Evolutionary conservation across 2,888 invertebrate species (phyloP), one percentile per base, ranked within the genome.

Genomic region (Ommatoiulus sabulosus): DNA sequence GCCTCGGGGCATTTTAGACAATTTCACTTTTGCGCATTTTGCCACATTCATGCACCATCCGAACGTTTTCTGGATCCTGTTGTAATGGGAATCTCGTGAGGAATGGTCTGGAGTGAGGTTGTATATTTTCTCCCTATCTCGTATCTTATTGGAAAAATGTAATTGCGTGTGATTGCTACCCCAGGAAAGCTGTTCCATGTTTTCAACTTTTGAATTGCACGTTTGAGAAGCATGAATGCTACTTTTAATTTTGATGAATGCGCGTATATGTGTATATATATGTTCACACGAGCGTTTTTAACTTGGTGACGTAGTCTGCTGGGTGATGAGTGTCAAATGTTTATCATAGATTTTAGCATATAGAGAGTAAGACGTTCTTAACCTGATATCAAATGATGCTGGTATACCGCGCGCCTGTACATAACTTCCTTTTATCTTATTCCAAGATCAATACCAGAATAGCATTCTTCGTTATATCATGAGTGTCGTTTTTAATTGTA

Each of bases 401-500:
- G 24, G 72, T 72, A 72, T 72, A 72, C 72, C 72, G 20, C 72
- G 80, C 80, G 80, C 80, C 35, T 80, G 80, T 80, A 80, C 12
- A 80, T 80, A 80, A 80, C 80, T 80, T 80, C 12, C 15, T 80
- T 52, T 80, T 80, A 35, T 80, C 80, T 35, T 80, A 80, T 80
- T 80, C 80, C 80, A 80, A 1, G 80, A 35, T 35, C 80, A 80
- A 35, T 12, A 35, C 80, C 35, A 80, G 80, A 35, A 80, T 72
- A 24, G 24, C 72, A 72, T 80, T 80, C 35, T 80, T 35, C 35
- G 80, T 80, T 80, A 80, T 80, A 80, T 80, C 80, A 35, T 35
- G 10, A 35, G 35, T 80, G 80, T 80, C 80, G 80, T 80, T 80
- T 80, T 43, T 80, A 35, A 80, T 80, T 80, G 80, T 80, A 80